Evolutionary conservation across 2,888 invertebrate species (phyloP), one percentile per base, ranked within the genome.

Genomic region (Lottia scabra): DNA sequence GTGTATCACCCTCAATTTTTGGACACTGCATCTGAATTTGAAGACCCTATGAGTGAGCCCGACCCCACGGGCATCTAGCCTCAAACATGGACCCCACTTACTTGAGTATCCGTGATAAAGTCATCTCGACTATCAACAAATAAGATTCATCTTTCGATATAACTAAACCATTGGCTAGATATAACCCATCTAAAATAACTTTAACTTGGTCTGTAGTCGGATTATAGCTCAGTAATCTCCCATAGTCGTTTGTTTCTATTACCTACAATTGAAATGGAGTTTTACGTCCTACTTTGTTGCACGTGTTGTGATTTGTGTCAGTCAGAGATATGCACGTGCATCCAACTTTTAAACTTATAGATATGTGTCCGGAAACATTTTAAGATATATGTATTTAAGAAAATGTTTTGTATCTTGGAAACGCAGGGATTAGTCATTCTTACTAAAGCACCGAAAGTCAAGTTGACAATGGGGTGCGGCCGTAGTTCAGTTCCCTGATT

Each of bases 131-230:
- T 12, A 86, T 77, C 13, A 85, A 56, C 5, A 86, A 48, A 70
- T 74, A 79, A 15, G 74, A 73, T 68, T 82, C 79, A 48, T 85
- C 85, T 10, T 67, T 43, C 12, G 84, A 78, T 15, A 86, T 67
- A 12, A 80, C 75, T 13, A 85, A 69, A 5, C 86, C 86, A 76
- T 85, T 86, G 63, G 86, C 83, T 27, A 86, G 76, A 64, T 84
- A 84, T 16, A 86, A 77, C 5, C 78, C 80, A 27, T 75, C 78
- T n/a, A 82, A 69, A 10, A 85, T 48, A 4, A 78, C 78, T 23
- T 71, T 74, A 12, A 77, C 72, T 62, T 70, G 64, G 38, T 77
- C 75, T 23, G 78, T 81, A 26, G 73, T 70, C 10, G 80, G 79
- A 68, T 84, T 72, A 65, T 82, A 83, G 13, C 70, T 71, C 19